Conservation (phyloP, 1,140 invertebrate species). For the Hyphantria cunea region DNA sequence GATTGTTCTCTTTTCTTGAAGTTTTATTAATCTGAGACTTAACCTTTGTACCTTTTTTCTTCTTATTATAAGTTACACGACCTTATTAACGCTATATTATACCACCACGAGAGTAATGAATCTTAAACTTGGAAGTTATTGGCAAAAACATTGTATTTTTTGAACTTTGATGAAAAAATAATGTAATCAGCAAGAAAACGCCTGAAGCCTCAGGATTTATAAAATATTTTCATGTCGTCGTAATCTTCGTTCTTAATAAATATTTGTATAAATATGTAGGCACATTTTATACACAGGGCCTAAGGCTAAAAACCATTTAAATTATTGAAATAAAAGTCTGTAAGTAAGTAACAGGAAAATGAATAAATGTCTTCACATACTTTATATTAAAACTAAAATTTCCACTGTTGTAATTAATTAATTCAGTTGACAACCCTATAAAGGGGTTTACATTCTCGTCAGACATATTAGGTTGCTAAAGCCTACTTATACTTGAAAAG, state of each 20-base stretch:
- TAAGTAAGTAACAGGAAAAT: too few relatives aligned
- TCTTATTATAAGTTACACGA: too few relatives aligned
- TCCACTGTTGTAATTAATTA: too few relatives aligned
- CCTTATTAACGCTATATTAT: too few relatives aligned
- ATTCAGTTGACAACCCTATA: constrained; percentile 4
- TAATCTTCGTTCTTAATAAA: constrained; percentile 14
- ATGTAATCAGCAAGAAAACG: constrained; percentile 14
- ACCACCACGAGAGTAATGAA: not conserved
- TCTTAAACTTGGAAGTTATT: not conserved
- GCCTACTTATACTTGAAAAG: constrained; percentile 44
- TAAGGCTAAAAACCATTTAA: not conserved
- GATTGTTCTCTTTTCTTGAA: too few relatives aligned
- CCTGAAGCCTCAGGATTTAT: constrained; percentile 2
- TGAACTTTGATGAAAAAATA: constrained; percentile 17
- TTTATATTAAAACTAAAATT: too few relatives aligned
- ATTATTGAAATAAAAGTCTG: constrained; percentile 3
- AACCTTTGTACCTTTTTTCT: too few relatives aligned
- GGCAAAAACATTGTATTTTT: constrained; percentile 6
- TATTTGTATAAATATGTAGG: constrained; percentile 15
- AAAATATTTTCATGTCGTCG: constrained; percentile 7
- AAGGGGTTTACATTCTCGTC: constrained; percentile 20
- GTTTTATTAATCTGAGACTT: too few relatives aligned
- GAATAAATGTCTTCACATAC: constrained; percentile 1
- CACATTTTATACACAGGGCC: too few relatives aligned
- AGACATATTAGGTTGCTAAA: constrained; percentile 41